These are phyloP conservation scores for Acronicta aceris DNA, from an alignment of 2,888 invertebrate species.

Conservation along the genomic window DNA sequence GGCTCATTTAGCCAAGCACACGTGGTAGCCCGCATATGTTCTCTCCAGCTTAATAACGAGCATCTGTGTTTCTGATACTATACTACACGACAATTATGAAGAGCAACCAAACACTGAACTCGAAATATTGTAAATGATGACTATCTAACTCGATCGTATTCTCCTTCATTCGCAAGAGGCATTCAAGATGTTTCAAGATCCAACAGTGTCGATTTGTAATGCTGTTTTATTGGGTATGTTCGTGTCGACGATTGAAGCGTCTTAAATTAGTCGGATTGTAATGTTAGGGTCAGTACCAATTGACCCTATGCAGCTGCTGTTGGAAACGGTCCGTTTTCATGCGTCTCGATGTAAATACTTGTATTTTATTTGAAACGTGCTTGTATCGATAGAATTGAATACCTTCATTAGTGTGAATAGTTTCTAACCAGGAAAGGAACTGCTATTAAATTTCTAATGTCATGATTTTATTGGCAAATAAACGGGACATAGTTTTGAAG, in stretches of 20 bases:
- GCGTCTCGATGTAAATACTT: constrained; percentile 70
- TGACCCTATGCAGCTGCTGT: constrained; percentile 84
- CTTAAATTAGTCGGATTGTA: constrained; percentile 72
- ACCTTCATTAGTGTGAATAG: constrained; percentile 6
- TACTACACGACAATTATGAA: constrained; percentile 44
- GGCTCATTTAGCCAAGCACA: constrained; percentile 70
- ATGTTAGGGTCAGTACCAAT: constrained; percentile 83
- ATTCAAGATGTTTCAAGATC: constrained; percentile 66
- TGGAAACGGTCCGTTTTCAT: constrained; percentile 73
- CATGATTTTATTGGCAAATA: constrained; percentile 2
- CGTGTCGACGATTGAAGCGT: constrained; percentile 35
- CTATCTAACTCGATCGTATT: constrained; percentile 62
- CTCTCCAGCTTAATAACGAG: constrained; percentile 65
- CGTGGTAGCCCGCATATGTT: constrained; percentile 84
- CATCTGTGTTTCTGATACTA: constrained; percentile 70
- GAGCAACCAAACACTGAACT: constrained; percentile 42
- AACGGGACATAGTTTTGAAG: neutral
- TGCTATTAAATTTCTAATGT: constrained; percentile 1
- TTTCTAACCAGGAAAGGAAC: constrained; percentile 5
- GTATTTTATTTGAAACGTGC: constrained; percentile 52
- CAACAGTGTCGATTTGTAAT: constrained; percentile 61
- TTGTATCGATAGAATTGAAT: constrained; percentile 31
- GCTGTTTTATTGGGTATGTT: constrained; percentile 39
- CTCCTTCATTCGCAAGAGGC: constrained; percentile 57
- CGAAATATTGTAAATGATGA: constrained; percentile 47